phyloP scores from a whole-genome alignment of 1,140 invertebrate species.

The Asbolus verrucosus region DNA sequence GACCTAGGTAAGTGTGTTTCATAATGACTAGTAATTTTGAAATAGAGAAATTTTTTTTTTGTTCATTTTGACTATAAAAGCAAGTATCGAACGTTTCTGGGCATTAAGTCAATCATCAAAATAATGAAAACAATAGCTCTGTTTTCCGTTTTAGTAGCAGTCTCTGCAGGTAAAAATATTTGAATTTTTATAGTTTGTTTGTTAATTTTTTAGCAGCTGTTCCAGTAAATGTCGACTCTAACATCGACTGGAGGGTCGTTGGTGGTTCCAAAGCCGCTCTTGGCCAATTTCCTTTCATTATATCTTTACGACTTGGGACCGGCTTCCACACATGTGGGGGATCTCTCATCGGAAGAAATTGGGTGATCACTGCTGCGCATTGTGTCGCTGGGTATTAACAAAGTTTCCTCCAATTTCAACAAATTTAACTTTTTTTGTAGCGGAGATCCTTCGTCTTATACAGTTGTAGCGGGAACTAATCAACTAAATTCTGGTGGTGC shows the following conservation, averaged over 20 bases:
- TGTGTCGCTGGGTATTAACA: conserved; percentile 64
- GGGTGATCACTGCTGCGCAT: conserved; percentile 72
- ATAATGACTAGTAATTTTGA: too few relatives aligned
- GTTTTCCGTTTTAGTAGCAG: not conserved
- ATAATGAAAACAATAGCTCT: not conserved
- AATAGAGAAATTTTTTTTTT: not conserved
- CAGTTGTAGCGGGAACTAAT: conserved; percentile 66
- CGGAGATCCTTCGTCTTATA: not conserved
- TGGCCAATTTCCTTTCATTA: conserved; percentile 26
- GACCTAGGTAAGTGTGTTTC: too few relatives aligned
- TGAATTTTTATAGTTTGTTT: not conserved
- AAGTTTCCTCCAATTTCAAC: not conserved
- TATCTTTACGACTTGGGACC: conserved; percentile 47
- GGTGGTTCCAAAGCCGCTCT: conserved; percentile 6
- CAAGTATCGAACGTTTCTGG: too few relatives aligned
- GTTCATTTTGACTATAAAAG: too few relatives aligned
- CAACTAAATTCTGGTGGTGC: conserved; percentile 60
- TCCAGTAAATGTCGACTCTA: not conserved
- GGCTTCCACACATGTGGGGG: conserved; percentile 67
- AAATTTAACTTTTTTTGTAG: conserved; percentile 9
- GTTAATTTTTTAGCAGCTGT: not conserved
- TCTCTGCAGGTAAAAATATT: not conserved
- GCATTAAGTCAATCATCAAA: not conserved
- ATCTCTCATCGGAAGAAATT: conserved; percentile 68
- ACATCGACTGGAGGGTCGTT: not conserved